Evolutionary conservation across 2,888 invertebrate species (phyloP).

Genomic region (Polydrusus pterygomalis): DNA sequence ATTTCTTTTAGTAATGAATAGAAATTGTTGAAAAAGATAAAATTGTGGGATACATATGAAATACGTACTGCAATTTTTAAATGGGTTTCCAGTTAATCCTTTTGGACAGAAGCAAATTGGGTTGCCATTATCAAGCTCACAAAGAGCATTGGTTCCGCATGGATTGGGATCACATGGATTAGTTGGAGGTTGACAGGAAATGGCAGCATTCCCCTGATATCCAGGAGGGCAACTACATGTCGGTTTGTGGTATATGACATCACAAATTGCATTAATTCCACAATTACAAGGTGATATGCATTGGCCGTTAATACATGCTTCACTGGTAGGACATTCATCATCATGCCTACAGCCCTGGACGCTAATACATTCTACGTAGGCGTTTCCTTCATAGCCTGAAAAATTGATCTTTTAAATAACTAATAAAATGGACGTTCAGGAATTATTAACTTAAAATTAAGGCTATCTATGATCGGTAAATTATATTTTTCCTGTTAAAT

Average conservation of each 20-base stretch:
- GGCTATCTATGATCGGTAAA: too few species aligned
- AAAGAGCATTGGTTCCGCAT: conserved; percentile 90
- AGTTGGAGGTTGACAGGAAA: conserved; percentile 82
- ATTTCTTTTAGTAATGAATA: conserved; percentile 22
- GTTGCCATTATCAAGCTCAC: conserved; percentile 88
- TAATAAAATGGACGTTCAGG: too few species aligned
- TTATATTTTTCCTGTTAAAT: too few species aligned
- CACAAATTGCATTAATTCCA: conserved; percentile 87
- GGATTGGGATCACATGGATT: conserved; percentile 90
- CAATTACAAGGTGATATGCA: conserved; percentile 87
- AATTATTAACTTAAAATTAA: too few species aligned
- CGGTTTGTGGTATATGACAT: conserved; percentile 85
- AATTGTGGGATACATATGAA: background rate
- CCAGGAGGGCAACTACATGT: conserved; percentile 89
- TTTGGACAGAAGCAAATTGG: conserved; percentile 93
- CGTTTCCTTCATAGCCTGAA: conserved; percentile 79
- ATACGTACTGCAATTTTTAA: conserved; percentile 91
- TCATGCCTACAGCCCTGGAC: conserved; percentile 83
- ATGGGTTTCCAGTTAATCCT: conserved; percentile 93
- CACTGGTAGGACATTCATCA: conserved; percentile 81
- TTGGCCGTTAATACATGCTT: conserved; percentile 86
- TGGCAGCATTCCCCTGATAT: conserved; percentile 84
- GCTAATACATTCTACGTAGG: conserved; percentile 82
- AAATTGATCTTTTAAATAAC: background rate
- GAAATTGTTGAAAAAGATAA: background rate